phyloP scores from a whole-genome alignment of 2,888 invertebrate genomes.

The Tetramorium bicarinatum region DNA sequence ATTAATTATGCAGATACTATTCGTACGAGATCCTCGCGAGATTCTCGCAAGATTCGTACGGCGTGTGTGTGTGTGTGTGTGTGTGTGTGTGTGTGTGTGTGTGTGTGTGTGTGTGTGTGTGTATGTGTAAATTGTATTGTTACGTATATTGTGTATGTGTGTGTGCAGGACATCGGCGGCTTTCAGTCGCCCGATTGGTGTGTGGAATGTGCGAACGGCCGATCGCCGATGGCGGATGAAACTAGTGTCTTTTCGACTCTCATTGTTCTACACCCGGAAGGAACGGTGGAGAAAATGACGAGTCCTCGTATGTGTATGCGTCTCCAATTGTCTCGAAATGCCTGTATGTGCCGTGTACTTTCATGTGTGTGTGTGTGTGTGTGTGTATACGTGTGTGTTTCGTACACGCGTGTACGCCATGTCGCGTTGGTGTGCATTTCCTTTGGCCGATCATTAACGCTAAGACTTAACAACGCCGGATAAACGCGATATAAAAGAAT shows the following conservation, averaged over 20 bases:
- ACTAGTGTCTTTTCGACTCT: constrained; percentile 21
- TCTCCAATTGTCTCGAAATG: not conserved
- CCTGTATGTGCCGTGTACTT: not conserved
- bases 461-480: constrained; percentile 74
- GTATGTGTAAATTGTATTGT: not conserved
- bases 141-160: not conserved
- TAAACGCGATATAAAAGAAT: constrained; percentile 77
- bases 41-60: not conserved
- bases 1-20: constrained; percentile 76
- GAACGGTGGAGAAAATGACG: constrained; percentile 56
- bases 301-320: constrained; percentile 22
- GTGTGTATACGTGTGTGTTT: not conserved
- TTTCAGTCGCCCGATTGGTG: constrained; percentile 33
- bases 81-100: not conserved
- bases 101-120: constrained; percentile 6
- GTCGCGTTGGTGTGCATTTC: constrained; percentile 66
- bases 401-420: constrained; percentile 1
- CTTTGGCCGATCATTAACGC: constrained; percentile 74
- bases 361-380: not conserved
- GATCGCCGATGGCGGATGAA: constrained; percentile 32
- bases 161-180: not conserved
- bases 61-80: constrained; percentile 23
- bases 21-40: constrained; percentile 56
- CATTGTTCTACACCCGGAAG: constrained; percentile 47
- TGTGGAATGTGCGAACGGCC: constrained; percentile 41